Evolutionary conservation across 2,797 vertebrate species (phyloP), one percentile per base, ranked within the genome.

Genomic region (Cuniculus paca): DNA sequence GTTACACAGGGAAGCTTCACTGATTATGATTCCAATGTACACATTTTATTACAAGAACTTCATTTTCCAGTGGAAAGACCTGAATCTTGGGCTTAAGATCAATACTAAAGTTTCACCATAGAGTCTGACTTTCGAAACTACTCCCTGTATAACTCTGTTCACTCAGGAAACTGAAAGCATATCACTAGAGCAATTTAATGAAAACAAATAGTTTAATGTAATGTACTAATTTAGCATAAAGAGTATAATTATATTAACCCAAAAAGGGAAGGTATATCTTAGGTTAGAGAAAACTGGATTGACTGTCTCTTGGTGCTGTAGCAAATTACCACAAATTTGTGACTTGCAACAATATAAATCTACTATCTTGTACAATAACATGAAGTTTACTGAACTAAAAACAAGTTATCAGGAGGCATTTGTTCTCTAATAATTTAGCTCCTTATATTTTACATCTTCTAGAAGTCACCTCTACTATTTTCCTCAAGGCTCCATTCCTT

Each of bases 1-100:
- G 20, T 39, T 61, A 39, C 5, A 0, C 1, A 0, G 1, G 0
- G 1, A 12, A 11, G 9, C 34, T 34, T 92, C n/a, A 39, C 26
- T n/a, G 28, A 13, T 68, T 26, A 61, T n/a, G 14, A 56, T 16
- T 58, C 26, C 22, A 80, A 6, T 36, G 24, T 9, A 11, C 28
- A 13, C 6, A 58, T 19, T 45, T 1, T 52, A 79, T 61, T 31
- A 36, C 2, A 74, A 45, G 56, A 68, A 54, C 68, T 26, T 7
- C 4, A n/a, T 19, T 79, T 80, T 88, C 39, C 17, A 26, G 20
- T 34, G 13, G 34, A 65, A 75, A 92, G 7, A 80, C 26, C 19
- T 92, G 60, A 6, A 0, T 14, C 13, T 60, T 88, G 83, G 68
- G 10, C 12, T 65, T 31, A 31, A 91, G 68, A 60, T 26, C 17